Conservation (phyloP, 2,888 invertebrate species). For the Blomia tropicalis region DNA sequence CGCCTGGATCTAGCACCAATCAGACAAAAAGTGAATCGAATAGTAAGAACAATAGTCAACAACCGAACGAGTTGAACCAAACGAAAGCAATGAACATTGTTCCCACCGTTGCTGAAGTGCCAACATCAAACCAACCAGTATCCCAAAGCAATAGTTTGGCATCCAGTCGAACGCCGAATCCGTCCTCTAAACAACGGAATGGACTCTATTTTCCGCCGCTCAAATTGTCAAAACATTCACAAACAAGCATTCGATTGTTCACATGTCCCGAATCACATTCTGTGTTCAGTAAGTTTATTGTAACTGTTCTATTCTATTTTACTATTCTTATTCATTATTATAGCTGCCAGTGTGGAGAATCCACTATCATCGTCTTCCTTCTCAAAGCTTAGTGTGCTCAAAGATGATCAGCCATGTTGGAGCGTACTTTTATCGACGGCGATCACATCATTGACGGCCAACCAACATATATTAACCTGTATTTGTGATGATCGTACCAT, state of each 20-base stretch:
- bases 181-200: neutral
- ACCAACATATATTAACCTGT: slow-evolving; percentile 35
- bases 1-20: slow-evolving; percentile 25
- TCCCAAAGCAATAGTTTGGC: neutral
- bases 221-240: neutral
- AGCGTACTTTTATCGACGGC: slow-evolving; percentile 34
- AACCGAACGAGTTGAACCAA: neutral
- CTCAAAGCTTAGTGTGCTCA: neutral
- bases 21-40: slow-evolving; percentile 20
- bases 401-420: slow-evolving; percentile 31
- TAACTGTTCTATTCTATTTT: neutral
- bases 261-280: slow-evolving; percentile 24
- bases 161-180: neutral
- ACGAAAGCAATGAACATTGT: neutral
- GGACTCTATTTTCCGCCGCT: neutral
- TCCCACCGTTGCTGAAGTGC: neutral
- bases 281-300: slow-evolving; percentile 1
- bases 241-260: neutral
- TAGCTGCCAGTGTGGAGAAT: slow-evolving; percentile 34
- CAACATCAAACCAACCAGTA: neutral
- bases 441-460: slow-evolving; percentile 33
- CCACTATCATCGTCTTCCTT: slow-evolving; percentile 30
- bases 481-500: slow-evolving; percentile 53
- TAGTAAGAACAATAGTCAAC: neutral
- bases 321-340: neutral